Conservation (phyloP, 2,113 vertebrate species). For the Machaerirhynchus nigripectus region DNA sequence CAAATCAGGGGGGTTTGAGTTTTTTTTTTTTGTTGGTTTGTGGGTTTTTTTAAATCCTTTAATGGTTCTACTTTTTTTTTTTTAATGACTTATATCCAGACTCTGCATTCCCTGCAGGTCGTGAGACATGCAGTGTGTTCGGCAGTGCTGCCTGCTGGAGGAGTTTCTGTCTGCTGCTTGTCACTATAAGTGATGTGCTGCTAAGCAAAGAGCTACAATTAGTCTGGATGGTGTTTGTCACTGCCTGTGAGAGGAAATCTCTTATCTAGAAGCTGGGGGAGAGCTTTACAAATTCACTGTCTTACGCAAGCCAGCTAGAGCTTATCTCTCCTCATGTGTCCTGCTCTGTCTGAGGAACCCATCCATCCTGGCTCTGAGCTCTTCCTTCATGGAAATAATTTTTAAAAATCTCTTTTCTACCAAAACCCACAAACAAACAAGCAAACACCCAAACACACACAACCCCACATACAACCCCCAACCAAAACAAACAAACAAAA, state of each 20-base stretch:
- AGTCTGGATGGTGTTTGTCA: conserved; percentile 10
- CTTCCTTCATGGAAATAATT: background rate
- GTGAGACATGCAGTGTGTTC: background rate
- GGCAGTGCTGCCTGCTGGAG: conserved; percentile 1
- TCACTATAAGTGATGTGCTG: conserved; percentile 32
- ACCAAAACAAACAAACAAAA: background rate
- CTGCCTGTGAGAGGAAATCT: background rate
- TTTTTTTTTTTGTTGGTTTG: background rate
- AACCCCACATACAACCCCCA: accelerated
- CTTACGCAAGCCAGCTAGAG: background rate
- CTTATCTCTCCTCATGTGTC: background rate
- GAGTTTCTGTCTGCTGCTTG: background rate
- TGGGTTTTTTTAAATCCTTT: background rate
- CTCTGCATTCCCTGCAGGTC: background rate
- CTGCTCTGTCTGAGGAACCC: background rate
- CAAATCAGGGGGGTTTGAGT: no score
- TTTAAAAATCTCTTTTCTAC: background rate
- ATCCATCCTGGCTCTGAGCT: background rate
- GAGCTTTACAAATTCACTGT: conserved; percentile 40
- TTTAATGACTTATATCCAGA: background rate
- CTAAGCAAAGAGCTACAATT: background rate
- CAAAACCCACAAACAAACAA: background rate
- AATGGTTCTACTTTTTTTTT: background rate
- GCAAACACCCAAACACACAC: background rate
- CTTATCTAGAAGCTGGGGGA: conserved; percentile 36